Percentiles rank a stretch among this genome's conserved stretches.
phyloP scores from a whole-genome alignment of 2,797 vertebrate genomes.

The Gila robusta region DNA sequence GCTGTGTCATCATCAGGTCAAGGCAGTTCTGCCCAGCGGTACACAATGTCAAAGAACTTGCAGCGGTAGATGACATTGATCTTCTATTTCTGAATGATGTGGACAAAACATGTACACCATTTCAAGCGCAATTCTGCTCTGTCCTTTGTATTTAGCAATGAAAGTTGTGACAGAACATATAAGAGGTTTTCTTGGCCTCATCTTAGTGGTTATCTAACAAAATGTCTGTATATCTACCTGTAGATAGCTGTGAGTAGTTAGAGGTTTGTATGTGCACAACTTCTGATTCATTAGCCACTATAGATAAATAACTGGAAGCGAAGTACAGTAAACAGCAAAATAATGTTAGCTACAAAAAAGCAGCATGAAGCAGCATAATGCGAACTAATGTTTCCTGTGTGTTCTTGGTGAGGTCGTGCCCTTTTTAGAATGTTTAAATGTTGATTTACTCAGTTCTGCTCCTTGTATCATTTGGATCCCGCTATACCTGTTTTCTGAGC shows the following conservation, averaged over 20 bases:
- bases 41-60: conserved; percentile 31
- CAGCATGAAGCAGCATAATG: too few relatives aligned
- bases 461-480: too few relatives aligned
- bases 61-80: neutral
- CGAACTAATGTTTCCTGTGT: too few relatives aligned
- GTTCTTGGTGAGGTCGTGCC: too few relatives aligned
- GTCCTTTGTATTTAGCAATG: neutral
- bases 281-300: too few relatives aligned
- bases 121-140: neutral
- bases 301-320: too few relatives aligned
- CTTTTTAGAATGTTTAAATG: too few relatives aligned
- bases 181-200: neutral
- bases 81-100: conserved; percentile 15
- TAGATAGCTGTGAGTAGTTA: neutral
- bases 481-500: too few relatives aligned
- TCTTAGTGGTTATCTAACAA: neutral
- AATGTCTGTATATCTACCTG: neutral
- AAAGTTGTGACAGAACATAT: neutral
- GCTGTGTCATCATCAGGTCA: conserved; percentile 41
- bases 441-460: too few relatives aligned
- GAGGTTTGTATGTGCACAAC: neutral
- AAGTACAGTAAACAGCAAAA: too few relatives aligned
- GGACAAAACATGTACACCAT: conserved; percentile 2
- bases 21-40: conserved; percentile 2
- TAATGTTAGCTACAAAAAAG: too few relatives aligned